These are phyloP conservation scores for Platycercus adscitus DNA, from an alignment of 2,113 vertebrate species.

Conservation along the genomic window DNA sequence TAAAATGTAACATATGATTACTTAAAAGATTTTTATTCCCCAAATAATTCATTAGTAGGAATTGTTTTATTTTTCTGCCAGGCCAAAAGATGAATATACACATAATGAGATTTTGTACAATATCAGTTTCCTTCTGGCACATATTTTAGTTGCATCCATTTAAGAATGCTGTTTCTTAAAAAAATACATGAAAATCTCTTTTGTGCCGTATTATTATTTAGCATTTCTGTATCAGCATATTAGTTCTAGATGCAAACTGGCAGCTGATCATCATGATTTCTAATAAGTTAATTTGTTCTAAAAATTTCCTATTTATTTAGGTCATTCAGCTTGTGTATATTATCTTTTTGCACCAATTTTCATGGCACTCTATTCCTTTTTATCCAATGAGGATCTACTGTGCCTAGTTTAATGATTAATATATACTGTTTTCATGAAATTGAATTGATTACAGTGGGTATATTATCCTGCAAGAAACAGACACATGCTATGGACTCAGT, in stretches of 20 bases:
- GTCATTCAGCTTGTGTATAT: background rate
- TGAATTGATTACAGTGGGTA: background rate
- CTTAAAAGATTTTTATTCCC: background rate
- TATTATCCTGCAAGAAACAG: background rate
- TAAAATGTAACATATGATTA: background rate
- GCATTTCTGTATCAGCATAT: background rate
- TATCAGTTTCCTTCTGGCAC: background rate
- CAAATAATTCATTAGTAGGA: background rate
- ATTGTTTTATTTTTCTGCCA: background rate
- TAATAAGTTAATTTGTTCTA: background rate
- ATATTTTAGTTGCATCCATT: background rate
- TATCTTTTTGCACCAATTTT: background rate
- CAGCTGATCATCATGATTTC: background rate
- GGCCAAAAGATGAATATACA: background rate
- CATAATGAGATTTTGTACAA: background rate
- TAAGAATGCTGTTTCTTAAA: background rate
- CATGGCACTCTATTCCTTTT: background rate
- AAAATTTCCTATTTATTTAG: background rate
- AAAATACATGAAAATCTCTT: background rate
- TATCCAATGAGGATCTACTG: background rate
- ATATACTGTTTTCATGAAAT: background rate
- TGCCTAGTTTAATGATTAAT: background rate
- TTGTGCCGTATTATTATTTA: background rate
- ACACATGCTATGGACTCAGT: background rate
- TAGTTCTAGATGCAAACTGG: background rate